These are phyloP conservation scores for Acronicta psi DNA, from an alignment of 2,888 invertebrate species.

Conservation along the genomic window DNA sequence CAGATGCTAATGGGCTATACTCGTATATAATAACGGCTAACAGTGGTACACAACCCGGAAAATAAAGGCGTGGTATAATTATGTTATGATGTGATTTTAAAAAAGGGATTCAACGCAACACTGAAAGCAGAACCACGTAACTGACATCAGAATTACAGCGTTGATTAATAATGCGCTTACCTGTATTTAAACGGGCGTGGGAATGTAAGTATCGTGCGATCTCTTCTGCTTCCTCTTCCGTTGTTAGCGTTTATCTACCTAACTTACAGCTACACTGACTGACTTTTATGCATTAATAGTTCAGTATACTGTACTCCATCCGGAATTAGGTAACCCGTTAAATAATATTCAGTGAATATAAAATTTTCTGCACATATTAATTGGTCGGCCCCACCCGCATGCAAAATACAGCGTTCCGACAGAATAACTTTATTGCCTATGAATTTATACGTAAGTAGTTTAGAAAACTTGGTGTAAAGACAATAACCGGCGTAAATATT, in stretches of 20 bases:
- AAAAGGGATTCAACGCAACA: neutral
- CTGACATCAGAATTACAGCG: constrained; percentile 6
- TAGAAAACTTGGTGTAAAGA: too few species aligned
- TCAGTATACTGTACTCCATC: constrained; percentile 39
- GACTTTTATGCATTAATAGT: constrained; percentile 28
- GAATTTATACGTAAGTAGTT: too few species aligned
- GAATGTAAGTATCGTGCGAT: constrained; percentile 29
- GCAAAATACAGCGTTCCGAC: too few species aligned
- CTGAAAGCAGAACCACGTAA: neutral
- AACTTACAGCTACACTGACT: constrained; percentile 7
- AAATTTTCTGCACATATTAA: constrained; percentile 14
- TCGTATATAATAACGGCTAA: too few species aligned
- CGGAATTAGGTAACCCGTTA: constrained; percentile 50
- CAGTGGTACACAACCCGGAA: too few species aligned
- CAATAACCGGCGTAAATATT: too few species aligned
- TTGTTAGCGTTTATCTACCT: constrained; percentile 23
- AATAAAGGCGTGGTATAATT: too few species aligned
- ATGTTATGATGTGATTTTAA: too few species aligned
- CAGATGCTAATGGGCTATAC: too few species aligned
- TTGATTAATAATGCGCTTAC: constrained; percentile 1
- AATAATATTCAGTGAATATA: constrained; percentile 13
- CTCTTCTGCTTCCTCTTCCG: constrained; percentile 41
- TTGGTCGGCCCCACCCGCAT: neutral
- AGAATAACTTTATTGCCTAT: too few species aligned
- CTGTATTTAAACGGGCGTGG: constrained; percentile 15